phyloP scores from a whole-genome alignment of 2,113 vertebrate species.

The Chunga burmeisteri region DNA sequence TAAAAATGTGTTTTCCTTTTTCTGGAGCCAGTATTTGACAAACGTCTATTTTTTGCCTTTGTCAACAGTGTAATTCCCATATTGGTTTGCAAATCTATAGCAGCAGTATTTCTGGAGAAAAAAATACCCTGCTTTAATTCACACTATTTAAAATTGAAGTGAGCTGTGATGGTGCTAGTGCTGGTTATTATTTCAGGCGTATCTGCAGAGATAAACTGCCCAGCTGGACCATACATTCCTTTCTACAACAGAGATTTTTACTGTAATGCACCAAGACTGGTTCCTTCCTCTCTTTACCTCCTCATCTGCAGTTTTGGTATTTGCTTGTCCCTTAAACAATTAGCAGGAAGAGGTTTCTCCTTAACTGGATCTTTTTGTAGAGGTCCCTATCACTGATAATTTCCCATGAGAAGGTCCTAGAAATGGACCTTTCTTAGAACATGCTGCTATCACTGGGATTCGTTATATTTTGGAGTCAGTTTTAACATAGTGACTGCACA shows the following conservation, averaged over 20 bases:
- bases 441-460: background rate
- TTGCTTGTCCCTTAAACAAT: background rate
- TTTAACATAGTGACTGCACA: background rate
- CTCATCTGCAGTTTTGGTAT: background rate
- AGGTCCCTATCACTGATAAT: background rate
- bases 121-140: background rate
- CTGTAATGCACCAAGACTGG: background rate
- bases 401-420: background rate
- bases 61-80: background rate
- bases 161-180: background rate
- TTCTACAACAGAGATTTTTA: background rate
- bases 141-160: background rate
- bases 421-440: background rate
- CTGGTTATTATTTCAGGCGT: background rate
- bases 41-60: background rate
- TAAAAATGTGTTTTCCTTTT: background rate
- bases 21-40: background rate
- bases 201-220: background rate
- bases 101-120: background rate
- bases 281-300: background rate
- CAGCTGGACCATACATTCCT: fast-evolving
- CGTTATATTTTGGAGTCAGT: background rate
- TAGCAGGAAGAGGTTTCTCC: background rate
- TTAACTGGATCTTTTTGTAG: background rate
- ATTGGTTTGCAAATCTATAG: background rate